These are phyloP conservation scores for Ophiothrix spiculata DNA, from an alignment of 35 echinoderm and acorn worm species.

Conservation along the genomic window DNA sequence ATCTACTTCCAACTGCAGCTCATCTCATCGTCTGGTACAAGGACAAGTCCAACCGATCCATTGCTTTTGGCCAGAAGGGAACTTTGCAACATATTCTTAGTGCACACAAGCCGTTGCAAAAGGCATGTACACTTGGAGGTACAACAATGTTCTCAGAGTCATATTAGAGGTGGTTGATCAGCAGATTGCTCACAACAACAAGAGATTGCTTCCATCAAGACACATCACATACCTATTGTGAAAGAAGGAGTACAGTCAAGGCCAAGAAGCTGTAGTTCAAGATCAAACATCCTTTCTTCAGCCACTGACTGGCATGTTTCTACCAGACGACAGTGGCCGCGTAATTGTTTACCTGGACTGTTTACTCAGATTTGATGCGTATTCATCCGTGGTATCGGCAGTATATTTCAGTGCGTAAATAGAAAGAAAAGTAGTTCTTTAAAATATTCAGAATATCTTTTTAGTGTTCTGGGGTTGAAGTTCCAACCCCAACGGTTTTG, in stretches of 20 bases:
- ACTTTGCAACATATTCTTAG: not conserved
- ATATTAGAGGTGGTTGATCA: slow-evolving; percentile 12
- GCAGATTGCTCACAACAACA: not conserved
- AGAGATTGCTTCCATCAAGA: not conserved
- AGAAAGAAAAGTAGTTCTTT: too few species aligned
- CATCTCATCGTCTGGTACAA: not conserved
- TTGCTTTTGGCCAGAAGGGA: not conserved
- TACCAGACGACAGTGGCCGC: too few species aligned
- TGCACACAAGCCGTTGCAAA: not conserved
- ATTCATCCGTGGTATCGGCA: too few species aligned
- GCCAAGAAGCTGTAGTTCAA: not conserved
- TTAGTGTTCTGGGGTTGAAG: too few species aligned
- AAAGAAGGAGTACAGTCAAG: slow-evolving; percentile 5
- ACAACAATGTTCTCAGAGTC: slow-evolving; percentile 27
- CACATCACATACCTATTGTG: not conserved
- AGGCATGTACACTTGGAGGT: slow-evolving; percentile 16
- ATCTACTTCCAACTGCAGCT: not conserved
- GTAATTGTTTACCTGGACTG: too few species aligned
- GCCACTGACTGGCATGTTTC: slow-evolving; percentile 1
- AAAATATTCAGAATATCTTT: too few species aligned
- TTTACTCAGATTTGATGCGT: too few species aligned
- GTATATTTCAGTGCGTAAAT: too few species aligned
- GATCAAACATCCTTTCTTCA: slow-evolving; percentile 21
- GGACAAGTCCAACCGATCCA: too few species aligned
- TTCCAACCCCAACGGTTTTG: too few species aligned